Evolutionary conservation across 2,888 invertebrate species (phyloP).

Genomic region (Lobophora halterata): DNA sequence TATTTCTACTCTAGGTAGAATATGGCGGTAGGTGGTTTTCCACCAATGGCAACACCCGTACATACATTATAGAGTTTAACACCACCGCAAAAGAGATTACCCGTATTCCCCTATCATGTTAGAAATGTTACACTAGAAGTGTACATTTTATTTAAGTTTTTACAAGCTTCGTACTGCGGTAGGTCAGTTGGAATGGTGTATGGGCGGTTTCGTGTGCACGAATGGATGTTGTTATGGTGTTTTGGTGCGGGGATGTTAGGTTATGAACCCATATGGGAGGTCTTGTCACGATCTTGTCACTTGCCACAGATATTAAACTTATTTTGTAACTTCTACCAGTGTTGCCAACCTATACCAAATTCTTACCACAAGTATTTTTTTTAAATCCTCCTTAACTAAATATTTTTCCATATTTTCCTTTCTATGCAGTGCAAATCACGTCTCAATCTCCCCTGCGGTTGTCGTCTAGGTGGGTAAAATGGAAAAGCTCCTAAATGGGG

Average conservation of each 20-base stretch:
- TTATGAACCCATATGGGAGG: background rate
- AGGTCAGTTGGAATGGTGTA: constrained; percentile 31
- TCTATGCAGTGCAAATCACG: too few relatives aligned
- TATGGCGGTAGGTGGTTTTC: constrained; percentile 5
- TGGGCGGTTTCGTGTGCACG: constrained; percentile 8
- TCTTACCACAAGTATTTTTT: too few relatives aligned
- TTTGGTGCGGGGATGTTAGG: constrained; percentile 6
- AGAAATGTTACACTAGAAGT: constrained; percentile 39
- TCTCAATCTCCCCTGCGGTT: too few relatives aligned
- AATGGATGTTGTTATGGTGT: constrained; percentile 8
- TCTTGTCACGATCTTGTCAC: too few relatives aligned
- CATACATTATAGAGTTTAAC: constrained; percentile 33
- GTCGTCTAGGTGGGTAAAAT: too few relatives aligned
- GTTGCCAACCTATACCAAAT: too few relatives aligned
- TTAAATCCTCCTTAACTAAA: too few relatives aligned
- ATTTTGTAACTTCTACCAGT: too few relatives aligned
- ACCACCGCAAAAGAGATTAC: constrained; percentile 67
- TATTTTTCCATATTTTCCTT: too few relatives aligned
- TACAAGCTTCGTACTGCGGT: constrained; percentile 39
- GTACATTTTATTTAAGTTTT: constrained; percentile 30
- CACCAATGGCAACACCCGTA: constrained; percentile 8
- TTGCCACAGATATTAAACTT: too few relatives aligned
- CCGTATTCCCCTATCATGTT: constrained; percentile 68
- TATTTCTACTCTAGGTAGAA: background rate
- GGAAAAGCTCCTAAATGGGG: too few relatives aligned